phyloP scores from a whole-genome alignment of 2,797 vertebrate species.

The Dallia pectoralis region DNA sequence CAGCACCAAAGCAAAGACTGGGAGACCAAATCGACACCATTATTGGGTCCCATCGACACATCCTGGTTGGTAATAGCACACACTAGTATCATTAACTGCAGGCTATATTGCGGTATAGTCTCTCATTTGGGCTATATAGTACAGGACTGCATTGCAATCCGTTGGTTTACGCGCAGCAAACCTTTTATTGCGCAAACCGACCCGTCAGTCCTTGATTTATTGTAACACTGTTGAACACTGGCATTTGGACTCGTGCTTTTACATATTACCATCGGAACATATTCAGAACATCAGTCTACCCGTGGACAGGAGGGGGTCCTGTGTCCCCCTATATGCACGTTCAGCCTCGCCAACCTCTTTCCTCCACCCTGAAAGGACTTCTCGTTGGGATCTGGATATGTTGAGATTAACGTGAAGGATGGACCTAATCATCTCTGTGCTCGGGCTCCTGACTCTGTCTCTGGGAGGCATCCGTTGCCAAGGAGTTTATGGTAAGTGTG shows the following conservation, averaged over 20 bases:
- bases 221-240: not conserved
- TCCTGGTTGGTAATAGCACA: slow-evolving; percentile 19
- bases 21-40: slow-evolving; percentile 28
- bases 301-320: slow-evolving; percentile 41
- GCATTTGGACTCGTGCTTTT: slow-evolving; percentile 17
- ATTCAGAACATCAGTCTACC: slow-evolving; percentile 44
- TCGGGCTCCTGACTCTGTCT: slow-evolving; percentile 85
- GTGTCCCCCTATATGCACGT: slow-evolving; percentile 52
- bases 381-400: slow-evolving; percentile 81
- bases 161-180: slow-evolving; percentile 20
- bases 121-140: slow-evolving; percentile 14
- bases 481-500: slow-evolving; percentile 92
- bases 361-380: slow-evolving; percentile 73
- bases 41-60: slow-evolving; percentile 37
- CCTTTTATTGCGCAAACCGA: slow-evolving; percentile 18
- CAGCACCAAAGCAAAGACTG: slow-evolving; percentile 60
- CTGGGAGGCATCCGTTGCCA: slow-evolving; percentile 84
- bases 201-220: not conserved
- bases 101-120: slow-evolving; percentile 58
- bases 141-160: slow-evolving; percentile 33
- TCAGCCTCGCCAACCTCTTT: slow-evolving; percentile 30
- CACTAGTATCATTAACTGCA: slow-evolving; percentile 20
- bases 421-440: slow-evolving; percentile 87
- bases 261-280: slow-evolving; percentile 41
- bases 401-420: slow-evolving; percentile 88